These are phyloP conservation scores for Melieria omissa DNA, from an alignment of 2,888 invertebrate species.

Conservation along the genomic window DNA sequence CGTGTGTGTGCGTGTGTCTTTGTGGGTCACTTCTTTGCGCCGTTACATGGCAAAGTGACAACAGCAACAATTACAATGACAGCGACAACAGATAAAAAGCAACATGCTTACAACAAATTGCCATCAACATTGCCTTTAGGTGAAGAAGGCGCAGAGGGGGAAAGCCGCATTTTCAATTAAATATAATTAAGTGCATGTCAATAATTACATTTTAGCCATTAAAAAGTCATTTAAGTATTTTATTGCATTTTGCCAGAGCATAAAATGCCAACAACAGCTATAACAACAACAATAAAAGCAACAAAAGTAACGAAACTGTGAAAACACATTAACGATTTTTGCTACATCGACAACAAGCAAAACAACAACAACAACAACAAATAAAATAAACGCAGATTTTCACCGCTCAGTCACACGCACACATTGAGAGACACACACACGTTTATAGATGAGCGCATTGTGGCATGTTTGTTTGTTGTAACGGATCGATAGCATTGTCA, in stretches of 20 bases:
- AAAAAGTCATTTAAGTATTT: slow-evolving; percentile 48
- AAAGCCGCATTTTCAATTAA: slow-evolving; percentile 38
- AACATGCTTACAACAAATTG: too few species aligned
- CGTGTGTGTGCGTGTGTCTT: too few species aligned
- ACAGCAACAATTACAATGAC: slow-evolving; percentile 3
- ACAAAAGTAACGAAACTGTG: neutral
- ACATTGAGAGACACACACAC: neutral
- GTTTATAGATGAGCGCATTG: neutral
- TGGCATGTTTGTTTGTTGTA: neutral
- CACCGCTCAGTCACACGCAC: neutral
- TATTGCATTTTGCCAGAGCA: slow-evolving; percentile 38
- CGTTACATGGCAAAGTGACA: neutral
- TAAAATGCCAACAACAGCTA: slow-evolving; percentile 6
- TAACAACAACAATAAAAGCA: slow-evolving; percentile 9
- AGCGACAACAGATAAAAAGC: neutral
- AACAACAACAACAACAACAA: neutral
- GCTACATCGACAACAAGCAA: too few species aligned
- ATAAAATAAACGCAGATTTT: neutral
- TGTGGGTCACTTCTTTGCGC: neutral
- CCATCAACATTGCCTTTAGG: too few species aligned
- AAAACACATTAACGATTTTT: slow-evolving; percentile 27
- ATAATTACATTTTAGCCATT: slow-evolving; percentile 50
- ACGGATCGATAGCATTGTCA: neutral
- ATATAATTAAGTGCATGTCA: slow-evolving; percentile 48
- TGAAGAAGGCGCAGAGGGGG: neutral